Evolutionary conservation across 1,140 invertebrate genomes (phyloP).

Genomic region (Platorchestia sp.): DNA sequence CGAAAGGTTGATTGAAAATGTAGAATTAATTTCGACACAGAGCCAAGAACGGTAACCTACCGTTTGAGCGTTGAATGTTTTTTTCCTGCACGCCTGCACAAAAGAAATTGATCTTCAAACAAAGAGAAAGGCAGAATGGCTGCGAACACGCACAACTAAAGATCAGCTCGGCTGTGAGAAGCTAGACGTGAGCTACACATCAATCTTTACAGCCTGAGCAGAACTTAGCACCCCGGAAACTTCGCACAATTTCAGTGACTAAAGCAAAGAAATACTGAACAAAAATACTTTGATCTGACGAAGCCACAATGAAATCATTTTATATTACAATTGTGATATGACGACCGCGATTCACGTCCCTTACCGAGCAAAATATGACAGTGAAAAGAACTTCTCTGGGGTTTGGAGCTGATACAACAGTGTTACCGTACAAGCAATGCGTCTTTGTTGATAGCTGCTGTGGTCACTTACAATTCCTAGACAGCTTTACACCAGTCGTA

Average conservation of each 20-base stretch:
- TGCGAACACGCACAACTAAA: not conserved
- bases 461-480: not conserved
- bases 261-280: not conserved
- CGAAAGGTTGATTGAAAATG: not conserved
- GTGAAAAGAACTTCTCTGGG: not conserved
- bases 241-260: not conserved
- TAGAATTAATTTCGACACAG: not conserved
- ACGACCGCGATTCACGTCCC: not conserved
- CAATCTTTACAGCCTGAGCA: not conserved
- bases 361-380: not conserved
- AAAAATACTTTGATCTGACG: not conserved
- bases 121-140: not conserved
- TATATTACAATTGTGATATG: not conserved
- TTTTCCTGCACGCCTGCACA: slow-evolving; percentile 20
- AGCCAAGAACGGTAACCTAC: not conserved
- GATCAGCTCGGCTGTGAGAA: not conserved
- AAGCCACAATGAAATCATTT: not conserved
- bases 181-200: not conserved
- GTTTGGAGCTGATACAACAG: not conserved
- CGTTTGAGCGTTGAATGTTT: slow-evolving; percentile 32
- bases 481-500: not conserved
- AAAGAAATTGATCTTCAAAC: slow-evolving; percentile 48
- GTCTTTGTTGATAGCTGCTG: not conserved
- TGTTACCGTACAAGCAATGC: not conserved
- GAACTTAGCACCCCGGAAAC: not conserved